Percentiles rank a stretch among this genome's conserved stretches.
phyloP scores from a whole-genome alignment of 2,888 invertebrate species.

The Cataglyphis albicans region DNA sequence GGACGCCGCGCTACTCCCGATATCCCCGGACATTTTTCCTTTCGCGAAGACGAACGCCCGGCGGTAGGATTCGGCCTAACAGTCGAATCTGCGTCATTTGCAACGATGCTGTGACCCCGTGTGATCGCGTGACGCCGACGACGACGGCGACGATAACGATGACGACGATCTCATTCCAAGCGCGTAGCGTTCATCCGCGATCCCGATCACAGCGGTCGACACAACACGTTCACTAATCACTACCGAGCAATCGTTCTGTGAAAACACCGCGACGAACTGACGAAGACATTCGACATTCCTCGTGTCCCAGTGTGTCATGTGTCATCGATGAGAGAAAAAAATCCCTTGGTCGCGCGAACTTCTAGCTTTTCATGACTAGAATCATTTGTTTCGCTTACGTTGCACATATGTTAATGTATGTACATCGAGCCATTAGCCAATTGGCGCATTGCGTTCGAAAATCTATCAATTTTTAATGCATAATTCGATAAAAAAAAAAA shows the following conservation, averaged over 20 bases:
- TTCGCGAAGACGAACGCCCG: constrained; percentile 43
- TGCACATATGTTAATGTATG: neutral
- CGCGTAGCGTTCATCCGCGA: constrained; percentile 30
- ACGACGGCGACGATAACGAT: constrained; percentile 28
- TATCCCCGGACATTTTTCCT: constrained; percentile 55
- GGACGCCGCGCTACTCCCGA: constrained; percentile 34
- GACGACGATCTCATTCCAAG: constrained; percentile 56
- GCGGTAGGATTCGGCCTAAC: constrained; percentile 49
- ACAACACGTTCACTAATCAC: constrained; percentile 1
- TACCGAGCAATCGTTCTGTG: neutral
- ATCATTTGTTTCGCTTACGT: neutral
- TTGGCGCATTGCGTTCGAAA: too few relatives aligned
- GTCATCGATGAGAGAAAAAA: constrained; percentile 13
- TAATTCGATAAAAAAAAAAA: too few relatives aligned
- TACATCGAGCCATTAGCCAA: too few relatives aligned
- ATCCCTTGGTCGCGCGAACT: constrained; percentile 32
- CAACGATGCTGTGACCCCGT: constrained; percentile 57
- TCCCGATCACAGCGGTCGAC: neutral
- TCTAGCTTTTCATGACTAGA: neutral
- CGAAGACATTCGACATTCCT: constrained; percentile 24
- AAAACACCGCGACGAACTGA: constrained; percentile 44
- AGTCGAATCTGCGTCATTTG: constrained; percentile 68
- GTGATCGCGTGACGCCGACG: constrained; percentile 16
- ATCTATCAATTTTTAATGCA: too few relatives aligned
- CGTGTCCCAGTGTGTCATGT: constrained; percentile 8